Conservation (phyloP, 2,797 vertebrate species). For the Syndactyla subalaris region DNA sequence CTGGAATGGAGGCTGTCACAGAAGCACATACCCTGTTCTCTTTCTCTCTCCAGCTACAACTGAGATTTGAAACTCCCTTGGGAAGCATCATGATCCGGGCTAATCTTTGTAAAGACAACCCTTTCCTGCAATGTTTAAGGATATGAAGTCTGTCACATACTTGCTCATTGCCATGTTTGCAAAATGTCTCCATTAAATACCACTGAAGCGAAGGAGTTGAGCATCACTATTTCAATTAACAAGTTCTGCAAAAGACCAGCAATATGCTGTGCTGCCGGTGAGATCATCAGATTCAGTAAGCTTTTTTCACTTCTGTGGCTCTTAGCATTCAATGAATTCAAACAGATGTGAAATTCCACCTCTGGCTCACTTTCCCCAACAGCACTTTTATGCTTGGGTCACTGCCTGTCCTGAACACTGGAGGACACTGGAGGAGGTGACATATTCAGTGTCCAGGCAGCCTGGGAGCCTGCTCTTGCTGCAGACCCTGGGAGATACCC, state of each 20-base stretch:
- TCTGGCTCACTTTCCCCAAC: neutral
- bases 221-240: neutral
- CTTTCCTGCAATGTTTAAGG: neutral
- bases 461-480: neutral
- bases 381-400: neutral
- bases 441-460: accelerated
- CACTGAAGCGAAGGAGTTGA: neutral
- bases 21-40: neutral
- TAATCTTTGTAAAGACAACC: neutral
- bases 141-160: neutral
- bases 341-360: neutral
- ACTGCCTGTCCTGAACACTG: neutral
- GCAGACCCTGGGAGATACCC: neutral
- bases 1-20: neutral
- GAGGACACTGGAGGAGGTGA: neutral
- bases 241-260: neutral
- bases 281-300: neutral
- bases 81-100: accelerated
- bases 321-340: accelerated
- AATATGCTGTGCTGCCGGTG: neutral
- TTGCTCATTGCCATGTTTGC: neutral
- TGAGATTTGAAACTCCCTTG: neutral
- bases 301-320: neutral
- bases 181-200: neutral
- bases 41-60: neutral